Percentiles rank a stretch among this genome's conserved stretches.
Conservation (phyloP, 1,140 invertebrate species). For the Arion vulgaris region DNA sequence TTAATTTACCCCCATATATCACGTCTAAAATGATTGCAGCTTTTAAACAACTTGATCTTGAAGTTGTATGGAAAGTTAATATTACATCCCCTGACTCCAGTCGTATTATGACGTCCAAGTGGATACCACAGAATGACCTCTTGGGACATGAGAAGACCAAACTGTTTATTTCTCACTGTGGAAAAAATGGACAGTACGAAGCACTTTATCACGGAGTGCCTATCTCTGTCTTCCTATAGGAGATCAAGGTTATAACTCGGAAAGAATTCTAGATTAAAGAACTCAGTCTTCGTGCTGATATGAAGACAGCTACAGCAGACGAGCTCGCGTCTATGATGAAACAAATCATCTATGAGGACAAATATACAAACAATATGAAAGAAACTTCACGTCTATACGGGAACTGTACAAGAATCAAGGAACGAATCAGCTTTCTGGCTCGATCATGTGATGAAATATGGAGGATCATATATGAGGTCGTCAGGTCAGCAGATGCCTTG, state of each 20-base stretch:
- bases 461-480: slow-evolving; percentile 54
- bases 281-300: slow-evolving; percentile 32
- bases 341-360: slow-evolving; percentile 33
- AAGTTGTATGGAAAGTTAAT: slow-evolving; percentile 36
- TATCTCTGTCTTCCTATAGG: slow-evolving; percentile 79
- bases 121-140: slow-evolving; percentile 47
- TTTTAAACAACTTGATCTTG: slow-evolving; percentile 25
- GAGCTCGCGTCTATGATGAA: slow-evolving; percentile 27
- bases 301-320: slow-evolving; percentile 26
- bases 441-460: slow-evolving; percentile 59
- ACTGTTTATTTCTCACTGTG: slow-evolving; percentile 59
- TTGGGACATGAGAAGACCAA: slow-evolving; percentile 42
- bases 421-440: slow-evolving; percentile 14
- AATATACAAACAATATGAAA: slow-evolving; percentile 25
- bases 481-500: slow-evolving; percentile 46
- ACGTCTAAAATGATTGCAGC: slow-evolving; percentile 38
- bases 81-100: slow-evolving; percentile 18
- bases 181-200: slow-evolving; percentile 56
- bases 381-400: slow-evolving; percentile 30
- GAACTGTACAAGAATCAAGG: slow-evolving; percentile 4
- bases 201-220: slow-evolving; percentile 57
- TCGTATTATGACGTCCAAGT: slow-evolving; percentile 28
- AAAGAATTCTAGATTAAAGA: slow-evolving; percentile 38
- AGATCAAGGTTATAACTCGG: slow-evolving; percentile 47
- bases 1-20: slow-evolving; percentile 24